Evolutionary conservation across 53 echinoderm and acorn worm genomes (phyloP).

Genomic region (Paelopatides confundens): DNA sequence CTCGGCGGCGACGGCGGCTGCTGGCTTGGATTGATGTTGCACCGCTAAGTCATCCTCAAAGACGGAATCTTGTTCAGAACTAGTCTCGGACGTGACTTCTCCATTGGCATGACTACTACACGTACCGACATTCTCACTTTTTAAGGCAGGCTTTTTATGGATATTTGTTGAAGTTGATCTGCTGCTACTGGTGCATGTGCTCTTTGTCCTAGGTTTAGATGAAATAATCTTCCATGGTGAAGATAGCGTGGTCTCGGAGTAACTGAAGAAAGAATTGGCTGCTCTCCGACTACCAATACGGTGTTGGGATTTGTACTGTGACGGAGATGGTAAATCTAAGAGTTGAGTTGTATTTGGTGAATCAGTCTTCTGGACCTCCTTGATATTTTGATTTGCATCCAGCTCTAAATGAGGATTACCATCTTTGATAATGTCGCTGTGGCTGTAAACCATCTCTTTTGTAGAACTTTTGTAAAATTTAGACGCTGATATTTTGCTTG

Average conservation of each 20-base stretch:
- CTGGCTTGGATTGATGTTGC: slow-evolving; percentile 50
- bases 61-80: slow-evolving; percentile 21
- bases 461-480: slow-evolving; percentile 32
- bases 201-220: background rate
- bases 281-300: slow-evolving; percentile 88
- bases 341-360: background rate
- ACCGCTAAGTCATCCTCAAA: slow-evolving; percentile 50
- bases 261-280: slow-evolving; percentile 66
- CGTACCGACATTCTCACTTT: background rate
- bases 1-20: slow-evolving; percentile 59
- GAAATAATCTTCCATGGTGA: slow-evolving; percentile 48
- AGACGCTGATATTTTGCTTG: slow-evolving; percentile 16
- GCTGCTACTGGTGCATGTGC: slow-evolving; percentile 34
- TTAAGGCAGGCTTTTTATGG: background rate
- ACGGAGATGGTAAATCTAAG: slow-evolving; percentile 31
- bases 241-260: slow-evolving; percentile 70
- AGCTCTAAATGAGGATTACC: background rate
- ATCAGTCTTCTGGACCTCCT: background rate
- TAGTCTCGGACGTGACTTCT: slow-evolving; percentile 4
- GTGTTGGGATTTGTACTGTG: slow-evolving; percentile 82
- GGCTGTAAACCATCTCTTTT: background rate
- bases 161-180: background rate
- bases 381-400: slow-evolving; percentile 37
- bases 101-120: background rate
- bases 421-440: background rate